Percentiles rank a stretch among this genome's conserved stretches.
These are phyloP conservation scores for Imbricaverruca yamaguchii DNA, from an alignment of 2,888 invertebrate species.

Conservation along the genomic window DNA sequence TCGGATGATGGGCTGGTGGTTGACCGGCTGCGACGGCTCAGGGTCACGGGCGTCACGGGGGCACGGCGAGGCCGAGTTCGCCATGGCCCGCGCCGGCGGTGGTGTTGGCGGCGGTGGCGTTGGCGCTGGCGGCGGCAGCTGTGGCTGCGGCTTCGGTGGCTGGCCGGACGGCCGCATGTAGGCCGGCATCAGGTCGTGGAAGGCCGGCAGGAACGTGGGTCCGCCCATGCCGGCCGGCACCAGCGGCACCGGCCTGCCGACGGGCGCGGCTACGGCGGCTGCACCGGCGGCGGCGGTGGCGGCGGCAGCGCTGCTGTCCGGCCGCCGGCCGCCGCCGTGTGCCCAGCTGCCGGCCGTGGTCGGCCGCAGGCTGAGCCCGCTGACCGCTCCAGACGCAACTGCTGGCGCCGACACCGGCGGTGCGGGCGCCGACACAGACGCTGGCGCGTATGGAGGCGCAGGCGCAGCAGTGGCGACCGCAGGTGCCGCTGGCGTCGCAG, in stretches of 20 bases:
- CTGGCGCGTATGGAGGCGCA: neutral
- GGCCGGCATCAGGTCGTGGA: conserved; percentile 16
- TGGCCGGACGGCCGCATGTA: conserved; percentile 8
- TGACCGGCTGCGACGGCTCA: neutral
- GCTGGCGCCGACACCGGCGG: neutral
- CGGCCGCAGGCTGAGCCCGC: neutral
- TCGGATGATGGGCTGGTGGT: neutral
- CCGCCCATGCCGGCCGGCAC: neutral
- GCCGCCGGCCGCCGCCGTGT: neutral
- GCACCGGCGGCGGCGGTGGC: neutral
- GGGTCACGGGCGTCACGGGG: neutral
- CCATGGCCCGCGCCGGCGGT: neutral
- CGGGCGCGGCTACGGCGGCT: neutral
- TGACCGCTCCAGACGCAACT: neutral
- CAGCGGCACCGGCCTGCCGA: neutral
- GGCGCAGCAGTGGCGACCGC: neutral
- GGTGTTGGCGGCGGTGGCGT: neutral
- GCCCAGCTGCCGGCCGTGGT: conserved; percentile 15
- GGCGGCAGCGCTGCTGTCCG: neutral
- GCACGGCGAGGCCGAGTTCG: neutral
- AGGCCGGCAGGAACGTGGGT: neutral
- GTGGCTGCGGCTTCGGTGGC: neutral
- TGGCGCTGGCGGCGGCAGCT: too few species aligned
- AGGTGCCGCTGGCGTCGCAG: neutral
- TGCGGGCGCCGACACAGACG: neutral